Base-by-base conservation (phyloP, 2,888 invertebrate genomes). In the Heteromurus nitidus region DNA sequence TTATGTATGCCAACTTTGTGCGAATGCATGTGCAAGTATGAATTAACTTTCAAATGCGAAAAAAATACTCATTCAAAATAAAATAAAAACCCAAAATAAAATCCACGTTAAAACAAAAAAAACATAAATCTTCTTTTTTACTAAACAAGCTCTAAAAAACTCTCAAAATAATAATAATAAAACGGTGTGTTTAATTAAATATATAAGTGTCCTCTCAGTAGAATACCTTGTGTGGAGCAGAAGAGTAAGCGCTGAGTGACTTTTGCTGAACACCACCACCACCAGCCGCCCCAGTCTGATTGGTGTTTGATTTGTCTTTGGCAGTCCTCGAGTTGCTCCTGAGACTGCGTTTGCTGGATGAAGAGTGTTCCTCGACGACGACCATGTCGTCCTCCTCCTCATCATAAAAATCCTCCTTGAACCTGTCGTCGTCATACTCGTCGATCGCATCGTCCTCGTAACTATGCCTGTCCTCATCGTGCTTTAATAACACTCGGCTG, bases 201-300 rank as follows among this genome's bases (percentile, higher is more conserved):
- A 16, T 50, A 50, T 50, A 16, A 50, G 3, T 24, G 2, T 30
- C n/a, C n/a, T n/a, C n/a, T 60, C 18, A 60, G 13, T 60, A 65
- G 20, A 50, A 26, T 0, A 98, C 96, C 26, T 97, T 92, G 89
- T 98, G 97, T 0, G 98, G 97, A 0, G 97, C 97, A 88, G 96
- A 92, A 65, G 97, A 97, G 89, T 98, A 98, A 0, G 98, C 98
- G 16, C 97, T 97, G 13, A 70, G 28, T 20, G 55, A 58, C 68
- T 70, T 70, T 58, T 58, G 68, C 50, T 65, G 68, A 20, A 44
- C 26, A 28, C 36, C 13, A 13, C 36, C 13, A 36, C 36, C 13
- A 36, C 36, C 13, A n/a, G n/a, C n/a, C n/a, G n/a, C n/a, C n/a
- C n/a, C n/a, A 36, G 7, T 36, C 5, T 36, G 24, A 26, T 26